Evolutionary conservation across 2,888 invertebrate genomes (phyloP).

Genomic region (Argyresthia albistria): DNA sequence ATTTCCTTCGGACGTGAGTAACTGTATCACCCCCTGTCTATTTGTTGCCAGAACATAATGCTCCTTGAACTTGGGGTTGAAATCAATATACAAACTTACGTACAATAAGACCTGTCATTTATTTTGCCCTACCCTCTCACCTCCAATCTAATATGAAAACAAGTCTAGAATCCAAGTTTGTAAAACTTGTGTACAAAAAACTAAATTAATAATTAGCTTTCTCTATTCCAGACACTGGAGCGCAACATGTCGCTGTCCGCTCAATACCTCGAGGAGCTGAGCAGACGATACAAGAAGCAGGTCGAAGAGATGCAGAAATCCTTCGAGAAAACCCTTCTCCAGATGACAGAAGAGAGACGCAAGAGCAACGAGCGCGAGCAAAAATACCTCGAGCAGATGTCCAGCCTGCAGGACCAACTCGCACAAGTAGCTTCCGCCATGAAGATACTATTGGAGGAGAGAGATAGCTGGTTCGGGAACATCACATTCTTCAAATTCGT

Average conservation of each 20-base stretch:
- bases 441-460: constrained; percentile 72
- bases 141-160: no score
- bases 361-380: constrained; percentile 82
- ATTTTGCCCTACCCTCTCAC: no score
- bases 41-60: no score
- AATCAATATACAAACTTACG: no score
- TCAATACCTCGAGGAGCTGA: constrained; percentile 96
- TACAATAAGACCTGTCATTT: no score
- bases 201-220: constrained; percentile 5
- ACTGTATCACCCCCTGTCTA: no score
- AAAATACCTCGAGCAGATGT: constrained; percentile 84
- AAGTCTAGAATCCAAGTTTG: no score
- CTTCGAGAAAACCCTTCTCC: constrained; percentile 82
- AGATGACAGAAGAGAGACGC: constrained; percentile 80
- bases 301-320: constrained; percentile 95
- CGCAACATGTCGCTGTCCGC: constrained; percentile 97
- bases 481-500: constrained; percentile 70
- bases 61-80: no score
- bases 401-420: constrained; percentile 76
- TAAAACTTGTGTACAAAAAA: no score
- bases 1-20: no score
- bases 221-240: constrained; percentile 83
- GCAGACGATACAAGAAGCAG: constrained; percentile 95
- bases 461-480: constrained; percentile 76
- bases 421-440: constrained; percentile 74